Conservation (phyloP, 2,888 invertebrate genomes). For the Drosophila anomelani region DNA sequence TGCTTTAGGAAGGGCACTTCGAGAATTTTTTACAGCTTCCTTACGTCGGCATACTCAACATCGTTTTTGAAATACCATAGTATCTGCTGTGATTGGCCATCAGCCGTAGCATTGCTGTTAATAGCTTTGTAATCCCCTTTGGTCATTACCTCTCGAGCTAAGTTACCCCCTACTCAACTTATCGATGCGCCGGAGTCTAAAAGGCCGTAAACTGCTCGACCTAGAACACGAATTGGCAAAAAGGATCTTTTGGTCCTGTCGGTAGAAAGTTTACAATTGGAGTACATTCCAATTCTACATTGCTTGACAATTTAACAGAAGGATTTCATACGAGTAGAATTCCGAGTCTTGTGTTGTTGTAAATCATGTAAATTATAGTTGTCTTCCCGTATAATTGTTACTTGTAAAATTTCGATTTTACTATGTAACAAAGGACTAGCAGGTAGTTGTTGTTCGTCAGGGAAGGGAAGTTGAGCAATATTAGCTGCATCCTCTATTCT, state of each 20-base stretch:
- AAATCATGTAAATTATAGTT: not conserved
- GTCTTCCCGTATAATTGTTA: not conserved
- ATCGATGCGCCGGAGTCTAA: constrained; percentile 1
- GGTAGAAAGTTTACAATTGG: not conserved
- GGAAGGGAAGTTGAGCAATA: too few relatives aligned
- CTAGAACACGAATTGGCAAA: not conserved
- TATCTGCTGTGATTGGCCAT: not conserved
- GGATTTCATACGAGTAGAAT: not conserved
- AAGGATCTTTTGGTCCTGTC: not conserved
- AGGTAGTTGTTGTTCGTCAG: too few relatives aligned
- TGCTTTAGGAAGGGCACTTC: not conserved
- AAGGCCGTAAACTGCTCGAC: not conserved
- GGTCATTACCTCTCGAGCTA: not conserved
- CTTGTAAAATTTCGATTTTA: not conserved
- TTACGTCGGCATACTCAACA: not conserved
- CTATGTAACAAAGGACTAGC: not conserved
- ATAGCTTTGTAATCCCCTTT: not conserved
- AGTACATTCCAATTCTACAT: not conserved
- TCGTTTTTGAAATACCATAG: not conserved
- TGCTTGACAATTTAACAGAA: not conserved
- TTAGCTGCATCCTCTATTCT: not conserved
- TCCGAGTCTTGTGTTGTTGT: not conserved
- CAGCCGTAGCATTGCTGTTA: not conserved
- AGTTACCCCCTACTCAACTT: not conserved
- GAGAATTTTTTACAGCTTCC: not conserved